phyloP scores from a whole-genome alignment of 2,888 invertebrate species.

The Zootermopsis nevadensis region DNA sequence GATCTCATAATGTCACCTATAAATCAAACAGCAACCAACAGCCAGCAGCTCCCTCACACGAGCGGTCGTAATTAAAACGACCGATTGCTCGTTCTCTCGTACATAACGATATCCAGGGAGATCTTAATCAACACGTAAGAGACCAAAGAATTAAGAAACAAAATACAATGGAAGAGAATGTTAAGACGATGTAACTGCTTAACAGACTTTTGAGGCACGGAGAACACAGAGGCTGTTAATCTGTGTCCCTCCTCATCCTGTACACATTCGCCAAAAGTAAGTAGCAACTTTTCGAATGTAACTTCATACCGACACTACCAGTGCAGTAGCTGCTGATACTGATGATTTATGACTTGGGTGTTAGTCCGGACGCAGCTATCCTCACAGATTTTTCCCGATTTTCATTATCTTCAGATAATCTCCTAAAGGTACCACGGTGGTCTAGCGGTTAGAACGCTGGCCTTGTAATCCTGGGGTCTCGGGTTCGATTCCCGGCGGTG shows the following conservation, averaged over 20 bases:
- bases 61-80: constrained; percentile 2
- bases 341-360: no score
- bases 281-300: background rate
- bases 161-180: background rate
- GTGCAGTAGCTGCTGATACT: no score
- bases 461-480: no score
- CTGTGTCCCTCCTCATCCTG: background rate
- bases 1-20: constrained; percentile 51
- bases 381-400: no score
- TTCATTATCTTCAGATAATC: no score
- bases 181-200: background rate
- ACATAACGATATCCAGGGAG: constrained; percentile 1
- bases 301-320: background rate
- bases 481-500: no score
- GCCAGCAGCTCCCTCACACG: background rate
- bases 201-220: background rate
- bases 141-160: background rate
- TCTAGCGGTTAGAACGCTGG: no score
- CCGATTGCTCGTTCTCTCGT: constrained; percentile 6
- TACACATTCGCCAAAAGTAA: background rate
- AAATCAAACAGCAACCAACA: constrained; percentile 45
- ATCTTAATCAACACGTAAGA: constrained; percentile 8
- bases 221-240: background rate
- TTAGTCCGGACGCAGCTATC: no score
- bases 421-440: no score